These are phyloP conservation scores for Neopelma chrysocephalum DNA, from an alignment of 2,797 vertebrate genomes.

Conservation along the genomic window DNA sequence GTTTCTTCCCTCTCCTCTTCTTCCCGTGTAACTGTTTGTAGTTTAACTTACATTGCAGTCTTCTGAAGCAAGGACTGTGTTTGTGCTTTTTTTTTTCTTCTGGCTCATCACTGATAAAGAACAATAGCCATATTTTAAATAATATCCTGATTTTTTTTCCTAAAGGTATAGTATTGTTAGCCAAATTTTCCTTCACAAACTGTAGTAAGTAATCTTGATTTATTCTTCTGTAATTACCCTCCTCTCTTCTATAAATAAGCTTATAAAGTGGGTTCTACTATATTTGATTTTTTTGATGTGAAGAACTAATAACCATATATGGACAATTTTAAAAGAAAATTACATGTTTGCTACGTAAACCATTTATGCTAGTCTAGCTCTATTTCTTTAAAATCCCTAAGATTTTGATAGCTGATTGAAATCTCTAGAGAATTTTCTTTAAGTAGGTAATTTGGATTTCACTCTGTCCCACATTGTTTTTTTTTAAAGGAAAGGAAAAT, in stretches of 20 bases:
- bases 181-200: not conserved
- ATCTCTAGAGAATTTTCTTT: not conserved
- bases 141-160: not conserved
- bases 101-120: not conserved
- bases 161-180: not conserved
- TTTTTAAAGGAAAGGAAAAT: not conserved
- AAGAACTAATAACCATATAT: not conserved
- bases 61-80: not conserved
- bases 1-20: not conserved
- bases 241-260: not conserved
- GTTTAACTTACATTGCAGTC: not conserved
- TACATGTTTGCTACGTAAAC: not conserved
- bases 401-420: not conserved
- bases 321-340: not conserved
- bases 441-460: not conserved
- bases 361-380: not conserved
- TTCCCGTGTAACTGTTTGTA: not conserved
- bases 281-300: not conserved
- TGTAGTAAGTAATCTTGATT: not conserved
- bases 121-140: not conserved
- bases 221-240: not conserved
- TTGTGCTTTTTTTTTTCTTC: not conserved
- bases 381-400: not conserved
- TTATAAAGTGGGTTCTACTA: not conserved
- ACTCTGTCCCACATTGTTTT: fast-evolving